Conservation (phyloP, 2,797 vertebrate species). For the Acrossocheilus wenchowensis region DNA sequence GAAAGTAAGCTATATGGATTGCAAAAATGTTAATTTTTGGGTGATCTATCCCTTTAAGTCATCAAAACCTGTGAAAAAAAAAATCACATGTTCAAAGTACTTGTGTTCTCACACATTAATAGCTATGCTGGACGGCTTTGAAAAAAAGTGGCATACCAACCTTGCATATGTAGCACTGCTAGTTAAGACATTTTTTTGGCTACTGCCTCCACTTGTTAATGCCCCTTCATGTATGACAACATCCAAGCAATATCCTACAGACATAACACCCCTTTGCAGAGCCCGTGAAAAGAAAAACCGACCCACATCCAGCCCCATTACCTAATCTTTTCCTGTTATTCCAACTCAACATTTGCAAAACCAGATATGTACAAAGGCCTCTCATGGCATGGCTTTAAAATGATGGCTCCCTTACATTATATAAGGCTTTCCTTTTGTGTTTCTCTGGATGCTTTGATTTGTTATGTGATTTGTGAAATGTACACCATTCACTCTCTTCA, state of each 20-base stretch:
- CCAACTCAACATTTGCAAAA: conserved; percentile 37
- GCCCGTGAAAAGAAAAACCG: conserved; percentile 32
- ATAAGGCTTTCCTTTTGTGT: background rate
- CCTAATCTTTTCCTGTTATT: conserved; percentile 63
- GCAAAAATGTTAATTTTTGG: background rate
- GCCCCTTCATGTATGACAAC: conserved; percentile 26
- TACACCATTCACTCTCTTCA: background rate
- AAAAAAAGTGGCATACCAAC: conserved; percentile 14
- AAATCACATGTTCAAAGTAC: conserved; percentile 1
- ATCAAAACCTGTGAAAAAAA: background rate
- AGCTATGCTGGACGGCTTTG: background rate
- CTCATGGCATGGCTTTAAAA: conserved; percentile 20
- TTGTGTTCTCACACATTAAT: background rate
- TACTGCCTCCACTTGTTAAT: conserved; percentile 35
- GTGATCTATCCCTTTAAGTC: background rate
- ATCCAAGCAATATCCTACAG: conserved; percentile 42
- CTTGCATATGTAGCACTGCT: background rate
- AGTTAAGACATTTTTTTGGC: conserved; percentile 28
- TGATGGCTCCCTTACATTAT: conserved; percentile 12
- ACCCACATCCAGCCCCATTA: conserved; percentile 58
- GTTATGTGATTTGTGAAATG: conserved; percentile 33
- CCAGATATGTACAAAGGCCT: conserved; percentile 24
- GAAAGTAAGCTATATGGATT: background rate
- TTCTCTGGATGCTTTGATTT: conserved; percentile 17
- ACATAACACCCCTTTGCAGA: conserved; percentile 28